A percentile compares a stretch with the other conserved stretches of the same genome.
These are phyloP conservation scores for Halcyon smyrnensis DNA, from an alignment of 2,797 vertebrate species.

Conservation along the genomic window DNA sequence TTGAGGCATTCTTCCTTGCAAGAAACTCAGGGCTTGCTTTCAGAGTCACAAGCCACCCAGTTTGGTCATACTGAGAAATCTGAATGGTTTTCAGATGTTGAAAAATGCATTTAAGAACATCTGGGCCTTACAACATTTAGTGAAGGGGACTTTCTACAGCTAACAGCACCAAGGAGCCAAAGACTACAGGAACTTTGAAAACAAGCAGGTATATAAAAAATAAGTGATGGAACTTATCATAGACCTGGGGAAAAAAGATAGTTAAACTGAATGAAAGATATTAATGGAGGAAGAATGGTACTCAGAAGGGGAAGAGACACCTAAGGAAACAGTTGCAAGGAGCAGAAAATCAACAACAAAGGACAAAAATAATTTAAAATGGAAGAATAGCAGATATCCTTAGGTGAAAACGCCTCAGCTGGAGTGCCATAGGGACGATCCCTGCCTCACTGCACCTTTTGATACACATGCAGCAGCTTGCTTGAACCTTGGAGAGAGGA, in stretches of 20 bases:
- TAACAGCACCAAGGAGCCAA: background rate
- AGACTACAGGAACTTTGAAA: background rate
- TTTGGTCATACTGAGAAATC: background rate
- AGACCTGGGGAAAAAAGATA: background rate
- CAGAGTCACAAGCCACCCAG: background rate
- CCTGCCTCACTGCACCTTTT: background rate
- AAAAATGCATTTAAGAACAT: background rate
- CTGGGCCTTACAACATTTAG: background rate
- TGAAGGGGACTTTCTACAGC: background rate
- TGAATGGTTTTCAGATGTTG: background rate
- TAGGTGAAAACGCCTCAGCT: background rate
- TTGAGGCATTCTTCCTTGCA: background rate
- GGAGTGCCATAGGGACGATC: background rate
- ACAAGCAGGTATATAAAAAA: background rate
- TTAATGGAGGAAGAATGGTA: background rate
- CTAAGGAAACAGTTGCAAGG: background rate
- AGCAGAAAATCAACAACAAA: background rate
- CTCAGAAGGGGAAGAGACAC: background rate
- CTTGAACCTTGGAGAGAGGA: background rate
- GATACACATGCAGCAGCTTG: background rate
- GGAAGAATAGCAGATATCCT: background rate
- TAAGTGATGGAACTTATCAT: background rate
- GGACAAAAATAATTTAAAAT: background rate
- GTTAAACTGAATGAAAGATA: background rate
- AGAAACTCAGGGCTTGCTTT: background rate